These are phyloP conservation scores for Sycophila sp. DNA, from an alignment of 1,140 invertebrate species.

Conservation along the genomic window DNA sequence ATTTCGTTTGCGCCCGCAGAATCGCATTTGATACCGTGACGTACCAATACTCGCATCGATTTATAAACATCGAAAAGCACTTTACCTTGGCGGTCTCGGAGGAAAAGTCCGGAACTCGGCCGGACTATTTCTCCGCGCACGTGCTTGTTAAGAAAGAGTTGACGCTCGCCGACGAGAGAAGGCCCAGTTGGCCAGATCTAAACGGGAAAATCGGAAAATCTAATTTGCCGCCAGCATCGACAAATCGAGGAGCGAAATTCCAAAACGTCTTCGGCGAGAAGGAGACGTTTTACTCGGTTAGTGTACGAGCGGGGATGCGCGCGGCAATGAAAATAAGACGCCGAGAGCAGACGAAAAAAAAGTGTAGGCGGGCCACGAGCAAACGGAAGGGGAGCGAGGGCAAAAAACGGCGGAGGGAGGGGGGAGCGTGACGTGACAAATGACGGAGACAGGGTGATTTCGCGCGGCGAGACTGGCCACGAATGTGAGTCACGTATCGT, in stretches of 20 bases:
- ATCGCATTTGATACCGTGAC: no score
- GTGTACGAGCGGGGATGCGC: neutral
- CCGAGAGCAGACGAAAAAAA: neutral
- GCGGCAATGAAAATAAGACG: neutral
- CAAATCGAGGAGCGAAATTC: constrained; percentile 22
- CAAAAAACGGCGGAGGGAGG: neutral
- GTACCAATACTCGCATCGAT: neutral
- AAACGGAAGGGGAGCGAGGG: neutral
- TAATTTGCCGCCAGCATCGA: neutral
- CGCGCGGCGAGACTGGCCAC: constrained; percentile 2
- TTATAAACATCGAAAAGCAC: constrained; percentile 2
- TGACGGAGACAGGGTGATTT: constrained; percentile 32
- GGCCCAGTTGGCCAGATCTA: neutral
- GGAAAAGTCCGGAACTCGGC: neutral
- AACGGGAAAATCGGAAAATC: constrained; percentile 14
- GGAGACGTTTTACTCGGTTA: neutral
- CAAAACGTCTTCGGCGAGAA: neutral
- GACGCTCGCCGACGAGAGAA: neutral
- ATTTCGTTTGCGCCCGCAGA: no score
- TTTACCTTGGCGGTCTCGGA: neutral
- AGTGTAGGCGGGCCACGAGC: neutral
- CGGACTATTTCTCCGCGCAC: neutral
- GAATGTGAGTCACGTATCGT: constrained; percentile 37
- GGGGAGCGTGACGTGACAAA: constrained; percentile 14
- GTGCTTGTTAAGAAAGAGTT: neutral